Evolutionary conservation across 2,888 invertebrate species (phyloP), one percentile per base, ranked within the genome.

Genomic region (Cephus pygmeus): DNA sequence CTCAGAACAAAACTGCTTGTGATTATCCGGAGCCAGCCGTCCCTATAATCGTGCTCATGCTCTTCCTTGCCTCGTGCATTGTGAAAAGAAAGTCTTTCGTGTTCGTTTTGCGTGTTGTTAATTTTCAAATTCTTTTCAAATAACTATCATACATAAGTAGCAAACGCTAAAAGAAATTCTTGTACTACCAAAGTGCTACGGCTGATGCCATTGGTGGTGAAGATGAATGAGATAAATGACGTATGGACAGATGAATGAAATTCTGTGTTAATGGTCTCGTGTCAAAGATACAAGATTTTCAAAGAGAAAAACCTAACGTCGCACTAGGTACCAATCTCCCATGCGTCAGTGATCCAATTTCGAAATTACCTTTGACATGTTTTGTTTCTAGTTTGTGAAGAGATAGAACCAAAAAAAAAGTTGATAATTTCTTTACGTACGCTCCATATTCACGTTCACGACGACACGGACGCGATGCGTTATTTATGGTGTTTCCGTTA

Each of bases 1-100:
- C 87, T 91, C 90, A 85, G 90, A 91, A 91, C 87, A 91, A 85
- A 91, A 91, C 86, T 88, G 88, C 85, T 83, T 89, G 84, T 89
- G 85, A 90, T 90, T 90, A 91, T 88, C 87, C 81, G 82, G 84
- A 82, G 79, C 82, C 82, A 82, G 82, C 84, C 84, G 79, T 83
- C 83, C 81, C 83, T 88, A 87, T 69, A 87, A 83, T 85, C 88
- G 86, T 90, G 87, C 85, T 83, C 88, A 88, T 88, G 88, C 88
- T 83, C 85, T 80, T 81, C 78, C 76, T 75, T 78, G 40, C 40
- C 40, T 79, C 79, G 79, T 79, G 79, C 79, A 79, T 76, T 74
- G n/a, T 30, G 75, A 15, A 40, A 15, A 1, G 1, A 40, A 30
- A 33, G 11, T 75, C n/a, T 56, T 68, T 34, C 12, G 36, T 75